A percentile compares a stretch with the other conserved stretches of the same genome.
Evolutionary conservation across 2,113 vertebrate genomes (phyloP).

Genomic region (Entomyzon cyanotis): DNA sequence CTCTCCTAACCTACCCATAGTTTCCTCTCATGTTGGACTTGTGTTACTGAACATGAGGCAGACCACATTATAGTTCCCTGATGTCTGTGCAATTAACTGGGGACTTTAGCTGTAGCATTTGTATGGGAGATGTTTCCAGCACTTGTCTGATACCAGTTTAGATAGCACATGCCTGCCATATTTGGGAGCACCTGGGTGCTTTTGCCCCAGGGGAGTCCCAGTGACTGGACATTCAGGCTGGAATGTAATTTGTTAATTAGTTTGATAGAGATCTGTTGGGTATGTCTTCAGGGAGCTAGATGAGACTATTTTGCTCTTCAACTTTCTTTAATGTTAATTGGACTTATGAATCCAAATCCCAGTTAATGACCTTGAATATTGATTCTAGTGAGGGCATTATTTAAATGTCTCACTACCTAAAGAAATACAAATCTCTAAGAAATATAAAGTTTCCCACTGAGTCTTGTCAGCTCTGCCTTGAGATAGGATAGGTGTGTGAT

Average conservation of each 20-base stretch:
- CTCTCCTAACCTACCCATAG: neutral
- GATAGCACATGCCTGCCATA: accelerated
- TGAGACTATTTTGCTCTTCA: neutral
- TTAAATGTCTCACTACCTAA: neutral
- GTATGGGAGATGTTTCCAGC: neutral
- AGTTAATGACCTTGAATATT: neutral
- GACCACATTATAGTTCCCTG: neutral
- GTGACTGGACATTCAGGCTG: neutral
- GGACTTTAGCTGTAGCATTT: neutral
- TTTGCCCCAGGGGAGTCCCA: neutral
- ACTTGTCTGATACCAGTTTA: neutral
- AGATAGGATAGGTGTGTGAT: neutral
- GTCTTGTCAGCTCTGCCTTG: neutral
- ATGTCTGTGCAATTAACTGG: neutral
- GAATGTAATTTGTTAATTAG: constrained; percentile 3
- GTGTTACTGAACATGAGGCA: neutral
- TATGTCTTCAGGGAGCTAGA: neutral
- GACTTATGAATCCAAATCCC: neutral
- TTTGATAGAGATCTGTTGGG: neutral
- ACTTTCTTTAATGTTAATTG: neutral
- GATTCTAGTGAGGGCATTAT: neutral
- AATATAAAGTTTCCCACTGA: neutral
- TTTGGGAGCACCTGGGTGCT: neutral
- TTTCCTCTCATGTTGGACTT: neutral
- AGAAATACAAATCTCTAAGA: neutral